Conservation (phyloP, 1,140 invertebrate genomes). For the Magallana angulata region DNA sequence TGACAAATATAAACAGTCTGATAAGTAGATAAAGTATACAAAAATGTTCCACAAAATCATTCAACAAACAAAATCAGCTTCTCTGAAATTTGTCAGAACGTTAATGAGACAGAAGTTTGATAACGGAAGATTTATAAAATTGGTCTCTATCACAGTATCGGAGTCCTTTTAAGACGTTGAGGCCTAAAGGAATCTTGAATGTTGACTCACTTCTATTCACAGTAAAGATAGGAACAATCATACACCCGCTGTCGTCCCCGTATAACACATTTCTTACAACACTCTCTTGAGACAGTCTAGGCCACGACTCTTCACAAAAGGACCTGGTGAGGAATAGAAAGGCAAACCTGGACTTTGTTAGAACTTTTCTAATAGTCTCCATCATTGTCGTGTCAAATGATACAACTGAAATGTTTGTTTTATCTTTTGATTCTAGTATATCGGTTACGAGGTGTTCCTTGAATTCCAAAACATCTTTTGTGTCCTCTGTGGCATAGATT, state of each 20-base stretch:
- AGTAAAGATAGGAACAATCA: background rate
- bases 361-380: background rate
- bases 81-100: too few relatives aligned
- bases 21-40: too few relatives aligned
- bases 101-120: background rate
- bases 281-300: background rate
- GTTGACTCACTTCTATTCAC: background rate
- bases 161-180: background rate
- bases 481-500: background rate
- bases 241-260: background rate
- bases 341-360: background rate
- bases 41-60: too few relatives aligned
- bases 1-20: too few relatives aligned
- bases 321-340: background rate
- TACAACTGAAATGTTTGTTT: background rate
- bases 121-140: background rate
- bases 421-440: background rate
- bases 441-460: background rate
- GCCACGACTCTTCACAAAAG: constrained; percentile 1
- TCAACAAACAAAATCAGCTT: too few relatives aligned
- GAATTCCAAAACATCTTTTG: background rate
- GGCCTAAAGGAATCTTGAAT: background rate
- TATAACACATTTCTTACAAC: background rate
- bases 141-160: background rate
- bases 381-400: background rate